Conservation (phyloP, 2,888 invertebrate species). For the Suillia variegata region DNA sequence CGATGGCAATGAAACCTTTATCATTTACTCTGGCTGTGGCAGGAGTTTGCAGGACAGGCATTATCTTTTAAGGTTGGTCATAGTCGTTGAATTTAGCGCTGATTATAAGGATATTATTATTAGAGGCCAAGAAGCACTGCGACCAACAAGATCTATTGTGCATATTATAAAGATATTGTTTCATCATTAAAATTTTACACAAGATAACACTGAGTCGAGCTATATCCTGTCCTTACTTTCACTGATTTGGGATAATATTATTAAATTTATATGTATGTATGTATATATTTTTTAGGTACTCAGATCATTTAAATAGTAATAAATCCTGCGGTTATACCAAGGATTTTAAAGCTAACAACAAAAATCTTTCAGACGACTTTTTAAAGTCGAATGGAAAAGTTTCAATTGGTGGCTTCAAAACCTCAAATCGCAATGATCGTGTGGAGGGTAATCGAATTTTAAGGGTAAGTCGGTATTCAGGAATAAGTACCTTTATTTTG, state of each 20-base stretch:
- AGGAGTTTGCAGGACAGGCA: slow-evolving; percentile 56
- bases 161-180: too few species aligned
- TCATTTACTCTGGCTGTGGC: slow-evolving; percentile 65
- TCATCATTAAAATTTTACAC: slow-evolving; percentile 33
- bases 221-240: slow-evolving; percentile 24
- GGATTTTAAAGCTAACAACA: slow-evolving; percentile 31
- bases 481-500: background rate
- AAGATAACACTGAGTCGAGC: slow-evolving; percentile 32
- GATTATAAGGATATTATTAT: too few species aligned
- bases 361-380: too few species aligned
- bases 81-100: too few species aligned
- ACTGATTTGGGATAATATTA: too few species aligned
- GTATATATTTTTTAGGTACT: slow-evolving; percentile 46
- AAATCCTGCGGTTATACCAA: slow-evolving; percentile 66
- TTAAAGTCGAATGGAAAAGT: slow-evolving; percentile 34
- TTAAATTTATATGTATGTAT: background rate
- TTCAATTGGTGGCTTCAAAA: slow-evolving; percentile 32
- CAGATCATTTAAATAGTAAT: slow-evolving; percentile 64
- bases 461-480: slow-evolving; percentile 65
- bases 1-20: slow-evolving; percentile 77
- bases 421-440: slow-evolving; percentile 45
- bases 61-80: slow-evolving; percentile 57
- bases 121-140: too few species aligned
- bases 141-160: too few species aligned
- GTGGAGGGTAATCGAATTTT: slow-evolving; percentile 67